Evolutionary conservation across 2,888 invertebrate genomes (phyloP).

Genomic region (Luperina testacea): DNA sequence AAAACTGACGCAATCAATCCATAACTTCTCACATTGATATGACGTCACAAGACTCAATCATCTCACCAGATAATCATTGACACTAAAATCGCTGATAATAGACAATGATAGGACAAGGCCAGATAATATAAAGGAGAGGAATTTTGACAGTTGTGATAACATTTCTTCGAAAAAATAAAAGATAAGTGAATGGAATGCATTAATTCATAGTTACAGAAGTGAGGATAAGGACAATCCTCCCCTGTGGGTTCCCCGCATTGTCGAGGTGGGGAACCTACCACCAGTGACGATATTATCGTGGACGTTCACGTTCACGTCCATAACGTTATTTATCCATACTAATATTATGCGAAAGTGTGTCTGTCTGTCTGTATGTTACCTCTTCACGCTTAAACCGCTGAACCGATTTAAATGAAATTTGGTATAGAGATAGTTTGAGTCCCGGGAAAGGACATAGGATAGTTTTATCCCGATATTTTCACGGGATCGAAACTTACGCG

Average conservation of each 20-base stretch:
- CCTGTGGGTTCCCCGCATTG: no score
- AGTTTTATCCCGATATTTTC: no score
- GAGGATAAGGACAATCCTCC: neutral
- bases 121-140: slow-evolving; percentile 22
- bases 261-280: no score
- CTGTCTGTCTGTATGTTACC: no score
- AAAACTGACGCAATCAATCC: slow-evolving; percentile 20
- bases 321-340: no score
- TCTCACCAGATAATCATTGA: slow-evolving; percentile 23
- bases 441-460: no score
- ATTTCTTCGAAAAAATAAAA: slow-evolving; percentile 17
- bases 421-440: no score
- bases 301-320: neutral
- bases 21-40: slow-evolving; percentile 10
- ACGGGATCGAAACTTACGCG: no score
- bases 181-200: slow-evolving; percentile 22
- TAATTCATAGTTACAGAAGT: slow-evolving; percentile 29
- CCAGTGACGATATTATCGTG: neutral
- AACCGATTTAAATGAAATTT: no score
- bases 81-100: slow-evolving; percentile 29
- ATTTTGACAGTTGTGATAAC: slow-evolving; percentile 33
- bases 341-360: no score
- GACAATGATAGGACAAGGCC: slow-evolving; percentile 28
- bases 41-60: slow-evolving; percentile 57
- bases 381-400: no score